Percentiles rank a stretch among this genome's conserved stretches.
These are phyloP conservation scores for Spea hammondii DNA, from an alignment of 2,797 vertebrate species.

Conservation along the genomic window DNA sequence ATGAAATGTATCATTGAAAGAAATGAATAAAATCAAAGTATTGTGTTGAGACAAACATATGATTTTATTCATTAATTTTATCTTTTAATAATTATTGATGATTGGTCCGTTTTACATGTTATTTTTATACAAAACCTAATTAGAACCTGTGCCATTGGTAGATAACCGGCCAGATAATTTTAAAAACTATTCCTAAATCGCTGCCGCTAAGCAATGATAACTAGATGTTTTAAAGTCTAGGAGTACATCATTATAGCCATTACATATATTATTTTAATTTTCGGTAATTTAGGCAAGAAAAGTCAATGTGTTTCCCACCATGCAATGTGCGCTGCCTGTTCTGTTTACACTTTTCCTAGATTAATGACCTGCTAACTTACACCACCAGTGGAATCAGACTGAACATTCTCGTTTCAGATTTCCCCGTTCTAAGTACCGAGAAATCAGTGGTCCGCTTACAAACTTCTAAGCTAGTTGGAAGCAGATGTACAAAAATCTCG, in stretches of 20 bases:
- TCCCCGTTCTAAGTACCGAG: constrained; percentile 31
- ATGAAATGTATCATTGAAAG: background rate
- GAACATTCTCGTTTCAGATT: constrained; percentile 46
- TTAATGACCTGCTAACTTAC: constrained; percentile 49
- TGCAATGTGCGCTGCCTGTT: constrained; percentile 23
- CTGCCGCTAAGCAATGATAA: background rate
- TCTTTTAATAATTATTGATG: background rate
- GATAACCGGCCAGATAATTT: background rate
- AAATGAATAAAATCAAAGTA: background rate
- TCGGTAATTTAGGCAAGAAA: constrained; percentile 24
- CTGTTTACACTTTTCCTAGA: constrained; percentile 44
- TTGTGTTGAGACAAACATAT: background rate
- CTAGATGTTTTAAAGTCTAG: background rate
- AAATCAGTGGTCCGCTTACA: constrained; percentile 35
- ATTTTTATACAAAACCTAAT: background rate
- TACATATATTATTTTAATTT: constrained; percentile 40
- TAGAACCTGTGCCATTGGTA: background rate
- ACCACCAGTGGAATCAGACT: constrained; percentile 38
- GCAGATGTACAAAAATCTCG: constrained; percentile 43
- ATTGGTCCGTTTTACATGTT: background rate
- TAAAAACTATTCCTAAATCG: background rate
- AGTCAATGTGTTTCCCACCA: constrained; percentile 45
- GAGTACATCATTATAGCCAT: background rate
- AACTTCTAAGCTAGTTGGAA: constrained; percentile 37
- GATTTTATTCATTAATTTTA: background rate